Conservation (phyloP, 1,140 invertebrate genomes). For the Lamellibrachia luymesi region DNA sequence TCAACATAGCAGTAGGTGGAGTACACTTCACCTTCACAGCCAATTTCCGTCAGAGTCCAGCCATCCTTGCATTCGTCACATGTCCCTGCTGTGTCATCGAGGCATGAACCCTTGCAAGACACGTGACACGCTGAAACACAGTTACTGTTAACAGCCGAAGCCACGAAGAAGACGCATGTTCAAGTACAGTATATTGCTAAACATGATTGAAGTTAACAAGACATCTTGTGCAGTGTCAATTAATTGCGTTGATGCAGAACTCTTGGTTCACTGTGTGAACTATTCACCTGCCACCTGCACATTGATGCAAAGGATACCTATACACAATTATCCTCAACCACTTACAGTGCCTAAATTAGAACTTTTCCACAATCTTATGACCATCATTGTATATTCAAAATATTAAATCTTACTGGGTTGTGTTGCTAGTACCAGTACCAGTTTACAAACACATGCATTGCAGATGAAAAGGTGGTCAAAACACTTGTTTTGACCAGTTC, state of each 20-base stretch:
- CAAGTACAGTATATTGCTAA: not conserved
- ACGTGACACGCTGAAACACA: conserved; percentile 69
- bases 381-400: too few species aligned
- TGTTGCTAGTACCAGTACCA: not conserved
- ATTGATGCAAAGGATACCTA: too few species aligned
- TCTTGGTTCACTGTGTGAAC: not conserved
- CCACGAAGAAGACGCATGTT: not conserved
- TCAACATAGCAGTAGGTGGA: not conserved
- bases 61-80: conserved; percentile 83
- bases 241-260: too few species aligned
- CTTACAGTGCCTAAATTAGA: not conserved
- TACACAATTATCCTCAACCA: too few species aligned
- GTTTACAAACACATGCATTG: not conserved
- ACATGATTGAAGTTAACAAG: not conserved
- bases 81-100: conserved; percentile 73
- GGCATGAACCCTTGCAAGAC: conserved; percentile 80
- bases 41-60: conserved; percentile 71
- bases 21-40: conserved; percentile 64
- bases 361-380: not conserved
- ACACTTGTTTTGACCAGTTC: not conserved
- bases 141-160: conserved; percentile 11
- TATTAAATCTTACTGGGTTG: too few species aligned
- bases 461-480: not conserved
- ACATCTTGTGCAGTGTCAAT: not conserved
- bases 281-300: not conserved